Conservation (phyloP, 2,113 vertebrate species). For the Cochlearius cochlearius region DNA sequence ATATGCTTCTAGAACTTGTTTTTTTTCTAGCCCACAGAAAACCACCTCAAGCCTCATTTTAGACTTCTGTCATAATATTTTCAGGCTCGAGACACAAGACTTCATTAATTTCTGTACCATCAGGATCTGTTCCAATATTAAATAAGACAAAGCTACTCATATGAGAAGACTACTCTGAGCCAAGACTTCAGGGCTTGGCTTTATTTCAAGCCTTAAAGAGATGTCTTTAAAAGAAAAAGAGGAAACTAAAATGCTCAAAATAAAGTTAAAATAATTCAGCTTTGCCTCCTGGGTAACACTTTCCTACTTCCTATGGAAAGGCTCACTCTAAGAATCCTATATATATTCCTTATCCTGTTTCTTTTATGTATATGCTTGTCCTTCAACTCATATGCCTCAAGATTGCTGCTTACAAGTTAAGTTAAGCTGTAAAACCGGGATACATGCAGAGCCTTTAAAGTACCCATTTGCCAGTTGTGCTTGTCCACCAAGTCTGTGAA, state of each 20-base stretch:
- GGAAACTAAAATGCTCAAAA: not conserved
- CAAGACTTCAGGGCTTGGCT: not conserved
- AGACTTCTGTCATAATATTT: not conserved
- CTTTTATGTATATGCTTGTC: not conserved
- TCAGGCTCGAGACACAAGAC: not conserved
- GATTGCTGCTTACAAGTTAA: not conserved
- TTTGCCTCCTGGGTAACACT: not conserved
- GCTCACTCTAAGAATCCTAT: not conserved
- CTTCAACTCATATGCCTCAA: not conserved
- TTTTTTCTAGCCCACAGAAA: not conserved
- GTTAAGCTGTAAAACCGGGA: not conserved
- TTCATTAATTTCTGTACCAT: not conserved
- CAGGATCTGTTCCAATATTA: not conserved
- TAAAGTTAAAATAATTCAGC: not conserved
- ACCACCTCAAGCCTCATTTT: not conserved
- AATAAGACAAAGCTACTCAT: not conserved
- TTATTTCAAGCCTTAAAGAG: not conserved
- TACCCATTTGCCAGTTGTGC: not conserved
- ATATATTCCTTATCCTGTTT: not conserved
- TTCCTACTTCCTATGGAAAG: not conserved
- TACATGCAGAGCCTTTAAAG: not conserved
- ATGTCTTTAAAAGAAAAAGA: not conserved
- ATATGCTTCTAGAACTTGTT: not conserved
- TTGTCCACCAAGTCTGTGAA: not conserved
- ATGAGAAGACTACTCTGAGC: not conserved